Evolutionary conservation across 2,797 vertebrate species (phyloP).

Genomic region (Enteromius viviparus): DNA sequence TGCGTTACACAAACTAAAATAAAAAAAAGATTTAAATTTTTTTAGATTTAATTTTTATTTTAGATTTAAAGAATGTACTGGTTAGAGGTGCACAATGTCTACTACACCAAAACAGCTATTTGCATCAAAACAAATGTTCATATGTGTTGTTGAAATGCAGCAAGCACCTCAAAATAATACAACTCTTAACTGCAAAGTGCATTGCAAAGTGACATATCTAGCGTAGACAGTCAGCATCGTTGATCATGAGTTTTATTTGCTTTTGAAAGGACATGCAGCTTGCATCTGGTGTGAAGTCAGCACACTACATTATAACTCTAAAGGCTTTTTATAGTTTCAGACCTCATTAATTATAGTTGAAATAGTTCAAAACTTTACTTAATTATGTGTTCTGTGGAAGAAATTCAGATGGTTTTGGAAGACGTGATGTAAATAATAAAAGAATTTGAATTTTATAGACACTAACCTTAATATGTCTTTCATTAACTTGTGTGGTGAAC

Average conservation of each 20-base stretch:
- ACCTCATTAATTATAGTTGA: not conserved
- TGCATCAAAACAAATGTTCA: not conserved
- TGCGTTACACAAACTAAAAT: not conserved
- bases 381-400: not conserved
- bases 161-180: not conserved
- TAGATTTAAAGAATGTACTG: not conserved
- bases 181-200: not conserved
- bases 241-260: not conserved
- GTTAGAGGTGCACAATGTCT: not conserved
- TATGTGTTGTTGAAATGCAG: not conserved
- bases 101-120: not conserved
- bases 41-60: too few species aligned
- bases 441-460: not conserved
- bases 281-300: conserved; percentile 1
- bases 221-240: not conserved
- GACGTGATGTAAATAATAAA: not conserved
- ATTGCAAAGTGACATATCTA: not conserved
- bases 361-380: conserved; percentile 2
- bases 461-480: conserved; percentile 9
- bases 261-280: not conserved
- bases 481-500: conserved; percentile 7
- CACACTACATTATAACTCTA: not conserved
- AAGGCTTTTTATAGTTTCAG: not conserved
- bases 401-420: conserved; percentile 6
- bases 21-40: not conserved